These are phyloP conservation scores for Goniozus legneri DNA, from an alignment of 1,140 invertebrate species.

Conservation along the genomic window DNA sequence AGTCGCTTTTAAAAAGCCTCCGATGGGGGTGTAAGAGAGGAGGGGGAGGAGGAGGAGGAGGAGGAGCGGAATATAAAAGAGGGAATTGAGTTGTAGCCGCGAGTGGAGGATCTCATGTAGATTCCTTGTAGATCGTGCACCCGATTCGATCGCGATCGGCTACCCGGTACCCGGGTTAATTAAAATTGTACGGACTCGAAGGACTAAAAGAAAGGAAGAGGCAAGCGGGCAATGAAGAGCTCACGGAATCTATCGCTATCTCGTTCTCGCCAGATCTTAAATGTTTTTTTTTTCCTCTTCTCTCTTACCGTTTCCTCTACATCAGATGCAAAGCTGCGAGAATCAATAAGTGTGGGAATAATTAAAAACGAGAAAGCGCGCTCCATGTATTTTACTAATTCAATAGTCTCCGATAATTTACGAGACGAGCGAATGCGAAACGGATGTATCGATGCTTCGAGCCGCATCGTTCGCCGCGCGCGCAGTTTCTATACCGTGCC, in stretches of 20 bases:
- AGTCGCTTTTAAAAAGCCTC: conserved; percentile 1
- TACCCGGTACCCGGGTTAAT: conserved; percentile 54
- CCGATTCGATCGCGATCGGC: conserved; percentile 56
- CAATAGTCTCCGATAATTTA: no score
- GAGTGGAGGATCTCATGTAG: conserved; percentile 58
- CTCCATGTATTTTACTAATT: no score
- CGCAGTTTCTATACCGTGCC: no score
- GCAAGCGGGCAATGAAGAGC: no score
- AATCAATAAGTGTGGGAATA: no score
- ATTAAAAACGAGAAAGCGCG: no score
- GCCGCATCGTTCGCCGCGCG: conserved; percentile 8
- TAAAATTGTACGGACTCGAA: conserved; percentile 52
- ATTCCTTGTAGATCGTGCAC: conserved; percentile 59
- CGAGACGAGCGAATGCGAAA: conserved; percentile 1
- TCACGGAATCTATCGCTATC: no score
- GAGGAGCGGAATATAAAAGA: conserved; percentile 38
- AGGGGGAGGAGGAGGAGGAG: background rate
- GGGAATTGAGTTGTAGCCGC: conserved; percentile 56
- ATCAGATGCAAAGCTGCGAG: no score
- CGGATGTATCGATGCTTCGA: background rate
- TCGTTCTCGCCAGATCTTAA: no score
- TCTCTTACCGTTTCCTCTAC: background rate
- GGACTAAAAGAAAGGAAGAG: no score
- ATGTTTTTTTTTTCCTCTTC: conserved; percentile 9
- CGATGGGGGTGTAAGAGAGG: background rate